Conservation (phyloP, 2,888 invertebrate species). For the Strigamia transsilvanica region DNA sequence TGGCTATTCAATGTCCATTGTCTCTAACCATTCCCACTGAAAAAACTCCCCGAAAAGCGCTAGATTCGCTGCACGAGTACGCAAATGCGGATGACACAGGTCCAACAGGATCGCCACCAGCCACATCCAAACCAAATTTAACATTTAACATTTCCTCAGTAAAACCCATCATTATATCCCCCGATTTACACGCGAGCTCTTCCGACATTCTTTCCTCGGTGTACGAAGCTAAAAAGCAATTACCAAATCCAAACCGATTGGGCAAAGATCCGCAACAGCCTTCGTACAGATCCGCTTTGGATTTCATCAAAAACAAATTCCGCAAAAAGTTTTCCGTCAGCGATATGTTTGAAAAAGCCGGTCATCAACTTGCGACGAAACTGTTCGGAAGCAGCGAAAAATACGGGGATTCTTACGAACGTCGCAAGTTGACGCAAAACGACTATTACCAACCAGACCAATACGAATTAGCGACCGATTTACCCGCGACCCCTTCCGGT, state of each 20-base stretch:
- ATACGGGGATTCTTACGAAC: neutral
- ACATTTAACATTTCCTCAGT: neutral
- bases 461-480: neutral
- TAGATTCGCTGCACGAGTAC: neutral
- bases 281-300: neutral
- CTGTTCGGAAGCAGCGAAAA: slow-evolving; percentile 19
- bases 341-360: slow-evolving; percentile 32
- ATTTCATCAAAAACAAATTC: neutral
- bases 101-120: neutral
- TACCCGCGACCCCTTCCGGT: neutral
- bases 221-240: neutral
- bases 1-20: neutral
- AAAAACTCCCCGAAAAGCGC: neutral
- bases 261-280: neutral
- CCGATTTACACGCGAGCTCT: neutral
- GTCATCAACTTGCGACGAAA: neutral
- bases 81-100: neutral
- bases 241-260: neutral
- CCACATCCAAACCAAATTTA: neutral
- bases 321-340: slow-evolving; percentile 28
- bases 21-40: neutral
- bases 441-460: neutral
- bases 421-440: neutral
- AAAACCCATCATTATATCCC: neutral
- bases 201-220: neutral